Evolutionary conservation across 30 jellyfish, hydroid and myxozoan genomes (phyloP).

Genomic region (Turritopsis dohrnii): DNA sequence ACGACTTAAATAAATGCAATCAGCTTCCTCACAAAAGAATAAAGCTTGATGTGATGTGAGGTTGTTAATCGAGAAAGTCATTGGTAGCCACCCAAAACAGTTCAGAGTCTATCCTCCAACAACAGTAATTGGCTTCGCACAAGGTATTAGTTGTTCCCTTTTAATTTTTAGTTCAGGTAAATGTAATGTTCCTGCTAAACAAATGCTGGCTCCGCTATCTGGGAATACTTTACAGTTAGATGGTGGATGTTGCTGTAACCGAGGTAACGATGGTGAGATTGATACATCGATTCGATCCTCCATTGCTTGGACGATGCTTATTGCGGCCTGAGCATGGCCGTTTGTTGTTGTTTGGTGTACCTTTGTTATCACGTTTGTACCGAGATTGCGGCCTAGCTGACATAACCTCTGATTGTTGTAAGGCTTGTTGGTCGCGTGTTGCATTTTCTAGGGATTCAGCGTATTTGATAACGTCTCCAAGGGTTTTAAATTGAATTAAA

Average conservation of each 20-base stretch:
- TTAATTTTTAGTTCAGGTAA: background rate
- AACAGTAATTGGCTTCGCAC: background rate
- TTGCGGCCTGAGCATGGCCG: too few species aligned
- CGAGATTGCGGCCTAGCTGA: background rate
- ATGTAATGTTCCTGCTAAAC: background rate
- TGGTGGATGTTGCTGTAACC: too few species aligned
- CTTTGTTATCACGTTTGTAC: background rate
- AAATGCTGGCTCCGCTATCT: background rate
- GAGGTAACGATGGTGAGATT: background rate
- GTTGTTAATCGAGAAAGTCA: slow-evolving; percentile 2
- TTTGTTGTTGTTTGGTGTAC: background rate
- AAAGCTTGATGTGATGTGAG: slow-evolving; percentile 9
- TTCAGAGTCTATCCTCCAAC: slow-evolving; percentile 13
- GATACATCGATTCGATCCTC: background rate
- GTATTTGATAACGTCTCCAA: background rate
- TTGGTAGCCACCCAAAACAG: slow-evolving; percentile 21
- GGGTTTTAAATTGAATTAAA: background rate
- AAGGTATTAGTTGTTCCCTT: background rate
- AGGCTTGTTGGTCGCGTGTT: background rate
- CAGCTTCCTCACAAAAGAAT: background rate
- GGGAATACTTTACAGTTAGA: background rate
- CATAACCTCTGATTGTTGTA: slow-evolving; percentile 6
- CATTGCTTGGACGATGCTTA: too few species aligned
- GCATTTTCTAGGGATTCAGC: background rate
- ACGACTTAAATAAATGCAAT: slow-evolving; percentile 5